Conservation (phyloP, 2,888 invertebrate species). For the Clivina fossor region DNA sequence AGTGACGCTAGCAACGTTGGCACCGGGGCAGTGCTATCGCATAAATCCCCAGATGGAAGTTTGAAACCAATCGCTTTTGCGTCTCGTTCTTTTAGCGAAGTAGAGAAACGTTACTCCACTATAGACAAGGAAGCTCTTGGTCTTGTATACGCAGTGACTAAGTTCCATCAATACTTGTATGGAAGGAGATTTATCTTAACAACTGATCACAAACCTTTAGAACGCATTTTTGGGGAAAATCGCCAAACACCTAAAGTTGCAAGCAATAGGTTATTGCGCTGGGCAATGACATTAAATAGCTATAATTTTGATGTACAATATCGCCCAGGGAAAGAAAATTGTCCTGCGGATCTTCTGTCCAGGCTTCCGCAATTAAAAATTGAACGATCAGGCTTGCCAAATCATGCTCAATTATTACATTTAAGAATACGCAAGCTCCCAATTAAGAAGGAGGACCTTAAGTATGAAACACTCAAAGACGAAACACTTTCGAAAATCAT, state of each 20-base stretch:
- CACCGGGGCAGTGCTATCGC: conserved; percentile 43
- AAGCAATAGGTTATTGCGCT: conserved; percentile 41
- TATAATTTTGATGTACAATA: conserved; percentile 38
- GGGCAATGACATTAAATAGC: conserved; percentile 43
- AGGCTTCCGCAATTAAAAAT: no score
- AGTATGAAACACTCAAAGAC: no score
- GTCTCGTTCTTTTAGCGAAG: conserved; percentile 33
- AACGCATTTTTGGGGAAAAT: conserved; percentile 41
- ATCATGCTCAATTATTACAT: no score
- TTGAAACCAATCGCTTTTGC: conserved; percentile 39
- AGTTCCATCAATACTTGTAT: conserved; percentile 35
- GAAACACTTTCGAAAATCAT: no score
- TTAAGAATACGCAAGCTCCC: no score
- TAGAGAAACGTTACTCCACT: conserved; percentile 40
- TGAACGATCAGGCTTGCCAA: no score
- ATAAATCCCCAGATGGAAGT: conserved; percentile 33
- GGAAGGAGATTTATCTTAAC: conserved; percentile 40
- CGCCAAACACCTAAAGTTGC: conserved; percentile 38
- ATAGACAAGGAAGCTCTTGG: conserved; percentile 41
- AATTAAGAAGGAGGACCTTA: no score
- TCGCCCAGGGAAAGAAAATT: conserved; percentile 4
- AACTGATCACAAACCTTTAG: conserved; percentile 48
- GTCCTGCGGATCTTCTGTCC: not conserved
- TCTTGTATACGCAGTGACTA: conserved; percentile 39
- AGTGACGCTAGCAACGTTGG: conserved; percentile 46